phyloP scores from a whole-genome alignment of 2,113 vertebrate genomes.

The Ursus arctos region DNA sequence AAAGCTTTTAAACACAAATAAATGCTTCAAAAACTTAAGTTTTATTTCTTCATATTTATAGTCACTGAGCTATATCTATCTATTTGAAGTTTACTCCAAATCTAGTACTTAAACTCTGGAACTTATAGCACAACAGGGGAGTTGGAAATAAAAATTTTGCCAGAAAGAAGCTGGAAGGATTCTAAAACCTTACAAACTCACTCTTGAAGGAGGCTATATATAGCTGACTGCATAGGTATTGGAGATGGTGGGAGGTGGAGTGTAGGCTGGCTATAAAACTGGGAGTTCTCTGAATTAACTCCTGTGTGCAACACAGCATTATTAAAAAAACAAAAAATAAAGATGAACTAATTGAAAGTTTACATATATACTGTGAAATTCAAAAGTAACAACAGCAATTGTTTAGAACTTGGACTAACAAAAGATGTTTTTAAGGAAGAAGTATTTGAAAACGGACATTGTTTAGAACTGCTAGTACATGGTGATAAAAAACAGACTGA shows the following conservation, averaged over 20 bases:
- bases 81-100: slow-evolving; percentile 28
- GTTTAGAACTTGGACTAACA: slow-evolving; percentile 41
- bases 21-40: slow-evolving; percentile 1
- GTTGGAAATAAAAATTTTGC: slow-evolving; percentile 36
- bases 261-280: neutral
- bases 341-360: neutral
- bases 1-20: slow-evolving; percentile 54
- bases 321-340: slow-evolving; percentile 48
- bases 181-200: neutral
- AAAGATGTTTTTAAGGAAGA: neutral
- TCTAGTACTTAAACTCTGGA: slow-evolving; percentile 14
- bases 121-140: neutral
- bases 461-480: slow-evolving; percentile 38
- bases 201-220: neutral
- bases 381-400: slow-evolving; percentile 37
- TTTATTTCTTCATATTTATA: neutral
- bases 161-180: slow-evolving; percentile 9
- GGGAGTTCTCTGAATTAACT: neutral
- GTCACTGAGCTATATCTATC: neutral
- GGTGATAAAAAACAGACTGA: neutral
- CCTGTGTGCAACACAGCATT: neutral
- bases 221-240: neutral
- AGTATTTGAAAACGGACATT: slow-evolving; percentile 1
- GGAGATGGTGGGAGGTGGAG: accelerated
- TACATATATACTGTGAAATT: slow-evolving; percentile 8